A percentile compares a stretch with the other conserved stretches of the same genome.
These are phyloP conservation scores for Andrena chrysosceles DNA, from an alignment of 2,888 invertebrate genomes.

Conservation along the genomic window DNA sequence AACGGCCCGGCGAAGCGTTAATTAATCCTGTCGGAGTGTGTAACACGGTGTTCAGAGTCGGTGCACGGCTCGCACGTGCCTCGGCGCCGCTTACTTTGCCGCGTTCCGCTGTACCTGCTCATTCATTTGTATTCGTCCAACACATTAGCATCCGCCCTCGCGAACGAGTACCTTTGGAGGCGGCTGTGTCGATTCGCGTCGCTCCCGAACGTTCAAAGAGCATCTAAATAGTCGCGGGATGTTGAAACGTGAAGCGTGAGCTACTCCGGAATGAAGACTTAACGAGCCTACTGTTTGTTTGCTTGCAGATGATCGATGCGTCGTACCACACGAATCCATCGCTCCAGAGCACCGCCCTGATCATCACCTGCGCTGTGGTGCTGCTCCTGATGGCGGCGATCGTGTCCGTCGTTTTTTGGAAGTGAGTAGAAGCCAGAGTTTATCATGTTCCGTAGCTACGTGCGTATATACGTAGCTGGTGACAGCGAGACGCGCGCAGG, in stretches of 20 bases:
- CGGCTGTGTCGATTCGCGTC: not conserved
- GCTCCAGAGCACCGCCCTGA: slow-evolving; percentile 93
- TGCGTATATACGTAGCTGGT: too few species aligned
- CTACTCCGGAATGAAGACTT: not conserved
- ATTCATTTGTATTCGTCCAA: slow-evolving; percentile 26
- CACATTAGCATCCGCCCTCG: not conserved
- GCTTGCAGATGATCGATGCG: slow-evolving; percentile 94
- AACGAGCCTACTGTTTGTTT: slow-evolving; percentile 83
- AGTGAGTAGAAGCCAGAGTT: slow-evolving; percentile 88
- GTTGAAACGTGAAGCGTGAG: not conserved
- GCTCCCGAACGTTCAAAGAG: not conserved
- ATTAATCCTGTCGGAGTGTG: slow-evolving; percentile 19
- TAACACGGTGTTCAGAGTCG: not conserved
- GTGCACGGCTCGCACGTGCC: slow-evolving; percentile 17
- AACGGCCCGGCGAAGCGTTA: slow-evolving; percentile 5
- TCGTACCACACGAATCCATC: slow-evolving; percentile 95
- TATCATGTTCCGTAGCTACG: too few species aligned
- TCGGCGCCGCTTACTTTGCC: not conserved
- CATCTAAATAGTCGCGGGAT: not conserved
- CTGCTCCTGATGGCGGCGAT: slow-evolving; percentile 92
- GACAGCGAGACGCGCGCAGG: too few species aligned
- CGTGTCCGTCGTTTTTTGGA: slow-evolving; percentile 94
- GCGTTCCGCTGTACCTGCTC: not conserved
- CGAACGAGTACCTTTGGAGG: not conserved
- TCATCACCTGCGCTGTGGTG: slow-evolving; percentile 92